These are phyloP conservation scores for Athetis lepigone DNA, from an alignment of 2,888 invertebrate species.

Conservation along the genomic window DNA sequence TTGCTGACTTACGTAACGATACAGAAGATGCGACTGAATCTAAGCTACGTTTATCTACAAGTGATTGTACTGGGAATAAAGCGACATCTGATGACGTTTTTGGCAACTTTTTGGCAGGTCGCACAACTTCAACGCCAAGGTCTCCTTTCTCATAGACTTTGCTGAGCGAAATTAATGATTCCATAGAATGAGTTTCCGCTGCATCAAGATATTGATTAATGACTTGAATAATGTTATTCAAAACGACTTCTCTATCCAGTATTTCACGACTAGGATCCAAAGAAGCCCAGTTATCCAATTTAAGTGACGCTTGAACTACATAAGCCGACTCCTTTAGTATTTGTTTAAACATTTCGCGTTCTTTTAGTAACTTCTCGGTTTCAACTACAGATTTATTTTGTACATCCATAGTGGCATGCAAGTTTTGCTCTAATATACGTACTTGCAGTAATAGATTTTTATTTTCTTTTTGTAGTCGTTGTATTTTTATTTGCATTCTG, in stretches of 20 bases:
- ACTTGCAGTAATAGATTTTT: conserved; percentile 85
- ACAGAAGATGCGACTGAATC: background rate
- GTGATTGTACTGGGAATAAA: conserved; percentile 25
- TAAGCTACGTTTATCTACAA: conserved; percentile 33
- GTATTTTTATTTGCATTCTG: conserved; percentile 77
- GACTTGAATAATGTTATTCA: conserved; percentile 90
- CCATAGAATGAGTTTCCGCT: conserved; percentile 80
- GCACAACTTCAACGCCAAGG: conserved; percentile 92
- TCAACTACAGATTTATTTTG: conserved; percentile 86
- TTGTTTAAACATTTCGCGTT: conserved; percentile 89
- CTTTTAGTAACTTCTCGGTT: conserved; percentile 85
- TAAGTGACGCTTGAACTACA: conserved; percentile 91
- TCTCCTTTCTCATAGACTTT: conserved; percentile 92
- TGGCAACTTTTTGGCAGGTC: conserved; percentile 28
- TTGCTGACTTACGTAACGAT: conserved; percentile 71
- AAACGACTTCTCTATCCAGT: conserved; percentile 84
- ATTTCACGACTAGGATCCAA: conserved; percentile 81
- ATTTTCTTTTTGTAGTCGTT: conserved; percentile 82
- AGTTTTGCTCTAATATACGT: conserved; percentile 89
- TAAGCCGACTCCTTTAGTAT: conserved; percentile 91
- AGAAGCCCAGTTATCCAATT: conserved; percentile 84
- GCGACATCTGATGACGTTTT: too few species aligned
- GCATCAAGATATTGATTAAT: conserved; percentile 82
- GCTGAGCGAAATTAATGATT: conserved; percentile 86
- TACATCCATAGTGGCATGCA: conserved; percentile 87